A percentile compares a stretch with the other conserved stretches of the same genome.
phyloP scores from a whole-genome alignment of 2,797 vertebrate genomes.

The Fundulus diaphanus region DNA sequence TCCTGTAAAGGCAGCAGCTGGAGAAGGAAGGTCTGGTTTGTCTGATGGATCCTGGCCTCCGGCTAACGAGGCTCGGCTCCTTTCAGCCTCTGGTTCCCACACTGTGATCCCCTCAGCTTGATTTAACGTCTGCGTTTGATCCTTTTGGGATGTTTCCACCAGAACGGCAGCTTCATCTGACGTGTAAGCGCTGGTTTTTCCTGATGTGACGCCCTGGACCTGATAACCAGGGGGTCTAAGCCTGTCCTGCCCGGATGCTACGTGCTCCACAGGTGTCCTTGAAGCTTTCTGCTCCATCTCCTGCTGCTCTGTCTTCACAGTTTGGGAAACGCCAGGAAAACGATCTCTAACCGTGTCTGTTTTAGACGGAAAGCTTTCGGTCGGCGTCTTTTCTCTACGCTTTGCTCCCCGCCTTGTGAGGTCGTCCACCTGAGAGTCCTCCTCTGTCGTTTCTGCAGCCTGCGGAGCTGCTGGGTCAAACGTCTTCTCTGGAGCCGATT shows the following conservation, averaged over 20 bases:
- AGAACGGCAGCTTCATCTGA: neutral
- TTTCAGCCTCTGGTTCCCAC: conserved; percentile 13
- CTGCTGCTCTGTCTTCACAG: neutral
- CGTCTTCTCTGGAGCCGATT: neutral
- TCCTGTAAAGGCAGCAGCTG: neutral
- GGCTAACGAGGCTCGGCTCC: neutral
- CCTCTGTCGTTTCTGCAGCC: neutral
- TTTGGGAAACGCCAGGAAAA: neutral
- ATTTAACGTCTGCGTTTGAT: neutral
- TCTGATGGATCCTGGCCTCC: conserved; percentile 3
- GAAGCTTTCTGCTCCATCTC: conserved; percentile 24
- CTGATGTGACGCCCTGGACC: neutral
- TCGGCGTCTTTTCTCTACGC: neutral
- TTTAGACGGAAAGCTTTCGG: conserved; percentile 16
- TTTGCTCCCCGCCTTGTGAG: conserved; percentile 9
- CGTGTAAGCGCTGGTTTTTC: neutral
- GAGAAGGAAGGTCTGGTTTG: neutral
- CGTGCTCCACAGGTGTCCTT: conserved; percentile 8
- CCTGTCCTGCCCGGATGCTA: neutral
- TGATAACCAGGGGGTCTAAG: neutral
- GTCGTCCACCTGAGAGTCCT: neutral
- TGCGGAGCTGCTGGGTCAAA: conserved; percentile 7
- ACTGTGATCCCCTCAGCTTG: conserved; percentile 1
- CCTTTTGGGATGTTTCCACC: neutral
- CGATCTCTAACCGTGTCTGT: neutral